phyloP scores from a whole-genome alignment of 2,888 invertebrate species.

The Mayetiola destructor region DNA sequence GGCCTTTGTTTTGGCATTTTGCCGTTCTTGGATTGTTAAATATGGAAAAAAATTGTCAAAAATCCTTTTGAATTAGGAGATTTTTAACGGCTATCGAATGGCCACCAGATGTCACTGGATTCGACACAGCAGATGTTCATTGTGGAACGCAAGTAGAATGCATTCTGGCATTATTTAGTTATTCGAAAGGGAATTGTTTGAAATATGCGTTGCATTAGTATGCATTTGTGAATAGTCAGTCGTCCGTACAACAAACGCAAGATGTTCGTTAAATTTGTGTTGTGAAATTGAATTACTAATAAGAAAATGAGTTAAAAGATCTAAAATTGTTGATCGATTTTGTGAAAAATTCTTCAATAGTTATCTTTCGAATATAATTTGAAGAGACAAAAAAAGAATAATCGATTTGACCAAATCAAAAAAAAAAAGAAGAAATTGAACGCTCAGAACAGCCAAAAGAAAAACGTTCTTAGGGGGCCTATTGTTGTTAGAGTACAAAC shows the following conservation, averaged over 20 bases:
- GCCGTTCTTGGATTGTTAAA: too few relatives aligned
- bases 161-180: not conserved
- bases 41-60: too few relatives aligned
- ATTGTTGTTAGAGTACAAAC: not conserved
- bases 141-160: not conserved
- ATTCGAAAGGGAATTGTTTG: too few relatives aligned
- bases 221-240: conserved; percentile 3
- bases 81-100: not conserved
- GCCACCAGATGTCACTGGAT: not conserved
- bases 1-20: too few relatives aligned
- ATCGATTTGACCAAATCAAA: not conserved
- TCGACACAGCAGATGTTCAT: not conserved
- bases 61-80: too few relatives aligned
- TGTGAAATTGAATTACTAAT: not conserved
- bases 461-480: not conserved
- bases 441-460: not conserved
- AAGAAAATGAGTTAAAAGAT: too few relatives aligned
- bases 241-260: not conserved
- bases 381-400: not conserved
- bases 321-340: too few relatives aligned
- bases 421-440: not conserved
- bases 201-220: conserved; percentile 7
- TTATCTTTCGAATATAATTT: too few relatives aligned
- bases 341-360: not conserved
- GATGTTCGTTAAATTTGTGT: conserved; percentile 1